A percentile compares a stretch with the other conserved stretches of the same genome.
phyloP scores from a whole-genome alignment of 1,140 invertebrate genomes.

The Chrysoperla carnea region DNA sequence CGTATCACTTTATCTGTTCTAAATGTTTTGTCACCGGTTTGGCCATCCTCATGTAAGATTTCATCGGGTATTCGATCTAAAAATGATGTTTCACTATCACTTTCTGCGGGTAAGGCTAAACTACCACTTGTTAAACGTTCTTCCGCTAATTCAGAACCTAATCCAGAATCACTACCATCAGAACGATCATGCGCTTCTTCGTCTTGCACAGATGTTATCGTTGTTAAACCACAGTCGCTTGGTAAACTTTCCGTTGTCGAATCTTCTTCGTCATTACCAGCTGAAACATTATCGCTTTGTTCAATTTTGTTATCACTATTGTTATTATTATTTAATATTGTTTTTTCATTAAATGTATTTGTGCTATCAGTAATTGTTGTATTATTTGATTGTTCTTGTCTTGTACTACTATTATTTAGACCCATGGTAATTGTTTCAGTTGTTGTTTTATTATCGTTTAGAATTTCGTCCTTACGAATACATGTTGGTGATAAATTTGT shows the following conservation, averaged over 20 bases:
- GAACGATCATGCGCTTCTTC: slow-evolving; percentile 31
- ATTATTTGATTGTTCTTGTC: too few relatives aligned
- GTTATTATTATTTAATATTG: too few relatives aligned
- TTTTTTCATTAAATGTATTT: too few relatives aligned
- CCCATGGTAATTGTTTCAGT: too few relatives aligned
- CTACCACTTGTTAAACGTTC: slow-evolving; percentile 22
- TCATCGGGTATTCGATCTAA: slow-evolving; percentile 27
- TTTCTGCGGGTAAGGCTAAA: slow-evolving; percentile 20
- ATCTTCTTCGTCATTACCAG: slow-evolving; percentile 16
- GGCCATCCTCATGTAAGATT: background rate
- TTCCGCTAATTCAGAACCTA: slow-evolving; percentile 31
- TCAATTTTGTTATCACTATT: too few relatives aligned
- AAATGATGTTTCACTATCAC: slow-evolving; percentile 31
- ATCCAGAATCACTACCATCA: slow-evolving; percentile 64
- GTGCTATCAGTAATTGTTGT: too few relatives aligned
- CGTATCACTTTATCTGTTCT: background rate
- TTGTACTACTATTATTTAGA: too few relatives aligned
- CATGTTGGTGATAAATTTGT: too few relatives aligned
- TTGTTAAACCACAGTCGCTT: slow-evolving; percentile 11
- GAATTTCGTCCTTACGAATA: too few relatives aligned
- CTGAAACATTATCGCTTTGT: too few relatives aligned
- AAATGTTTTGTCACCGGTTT: background rate
- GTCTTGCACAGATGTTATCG: background rate
- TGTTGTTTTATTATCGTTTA: too few relatives aligned
- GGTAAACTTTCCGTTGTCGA: slow-evolving; percentile 21